Evolutionary conservation across 2,888 invertebrate species (phyloP), one percentile per base, ranked within the genome.

Genomic region (Teinopalpus imperialis): DNA sequence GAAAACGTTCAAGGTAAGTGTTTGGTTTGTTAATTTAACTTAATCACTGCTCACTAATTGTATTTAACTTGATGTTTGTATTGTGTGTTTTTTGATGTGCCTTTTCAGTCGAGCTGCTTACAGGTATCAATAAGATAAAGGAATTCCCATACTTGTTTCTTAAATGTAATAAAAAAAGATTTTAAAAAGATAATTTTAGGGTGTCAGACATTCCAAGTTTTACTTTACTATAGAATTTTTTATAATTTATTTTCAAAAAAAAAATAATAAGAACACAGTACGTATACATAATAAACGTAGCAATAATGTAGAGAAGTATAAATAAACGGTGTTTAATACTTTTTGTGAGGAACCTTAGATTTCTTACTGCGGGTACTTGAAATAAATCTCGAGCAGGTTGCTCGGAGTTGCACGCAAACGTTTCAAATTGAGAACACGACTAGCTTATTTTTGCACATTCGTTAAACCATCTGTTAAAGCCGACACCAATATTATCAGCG

Each of bases 111-210:
- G 57, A 69, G 63, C 61, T 54, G 51, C 59, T 50, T 81, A 79
- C 86, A 85, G 86, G 87, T 86, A 88, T 87, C 87, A 88, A 86
- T 87, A 68, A 46, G n/a, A n/a, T n/a, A n/a, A n/a, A n/a, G n/a
- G n/a, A n/a, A n/a, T n/a, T n/a, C n/a, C n/a, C n/a, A n/a, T n/a
- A n/a, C n/a, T n/a, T n/a, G n/a, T n/a, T n/a, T n/a, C n/a, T n/a
- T n/a, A n/a, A n/a, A n/a, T n/a, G n/a, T n/a, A n/a, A n/a, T n/a
- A n/a, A n/a, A n/a, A n/a, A n/a, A n/a, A n/a, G n/a, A n/a, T n/a
- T n/a, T n/a, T n/a, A n/a, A n/a, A n/a, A n/a, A n/a, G n/a, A n/a
- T n/a, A n/a, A n/a, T n/a, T n/a, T n/a, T n/a, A n/a, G n/a, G n/a
- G n/a, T n/a, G n/a, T n/a, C n/a, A n/a, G n/a, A n/a, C n/a, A n/a